Evolutionary conservation across 2,797 vertebrate genomes (phyloP).

Genomic region (Periophthalmus magnuspinnatus): DNA sequence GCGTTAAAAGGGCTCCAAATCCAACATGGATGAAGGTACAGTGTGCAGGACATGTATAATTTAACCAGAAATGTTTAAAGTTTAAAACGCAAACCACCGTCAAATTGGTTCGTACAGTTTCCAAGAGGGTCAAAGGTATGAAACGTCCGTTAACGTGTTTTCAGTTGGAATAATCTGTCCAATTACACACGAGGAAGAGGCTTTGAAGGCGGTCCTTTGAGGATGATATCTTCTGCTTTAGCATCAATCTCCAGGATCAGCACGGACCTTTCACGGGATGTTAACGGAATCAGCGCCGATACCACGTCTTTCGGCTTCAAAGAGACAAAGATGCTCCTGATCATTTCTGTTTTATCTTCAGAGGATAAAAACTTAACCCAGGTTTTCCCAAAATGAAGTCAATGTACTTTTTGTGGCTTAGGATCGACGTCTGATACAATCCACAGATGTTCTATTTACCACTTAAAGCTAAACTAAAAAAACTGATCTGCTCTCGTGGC

Average conservation of each 20-base stretch:
- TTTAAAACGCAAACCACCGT: conserved; percentile 32
- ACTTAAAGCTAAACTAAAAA: conserved; percentile 18
- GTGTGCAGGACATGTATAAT: conserved; percentile 23
- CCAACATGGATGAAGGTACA: conserved; percentile 14
- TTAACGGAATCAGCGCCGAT: conserved; percentile 45
- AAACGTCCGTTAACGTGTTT: conserved; percentile 43
- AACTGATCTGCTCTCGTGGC: neutral
- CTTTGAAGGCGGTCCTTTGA: conserved; percentile 73
- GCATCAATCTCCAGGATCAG: conserved; percentile 56
- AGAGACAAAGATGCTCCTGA: conserved; percentile 52
- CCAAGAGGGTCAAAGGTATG: conserved; percentile 33
- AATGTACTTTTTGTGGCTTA: conserved; percentile 25
- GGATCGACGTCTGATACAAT: conserved; percentile 29
- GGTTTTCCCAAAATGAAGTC: conserved; percentile 38
- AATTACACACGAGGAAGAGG: conserved; percentile 55
- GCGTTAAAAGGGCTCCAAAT: conserved; percentile 14
- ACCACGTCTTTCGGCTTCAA: conserved; percentile 40
- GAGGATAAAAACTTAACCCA: conserved; percentile 34
- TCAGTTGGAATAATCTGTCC: conserved; percentile 45
- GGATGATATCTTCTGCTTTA: conserved; percentile 60
- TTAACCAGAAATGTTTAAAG: conserved; percentile 14
- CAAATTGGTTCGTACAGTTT: conserved; percentile 15
- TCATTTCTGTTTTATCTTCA: conserved; percentile 32
- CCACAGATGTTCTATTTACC: conserved; percentile 18
- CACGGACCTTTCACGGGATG: conserved; percentile 55